Evolutionary conservation across 2,888 invertebrate genomes (phyloP), one percentile per base, ranked within the genome.

Genomic region (Hypselothyrea guttata): DNA sequence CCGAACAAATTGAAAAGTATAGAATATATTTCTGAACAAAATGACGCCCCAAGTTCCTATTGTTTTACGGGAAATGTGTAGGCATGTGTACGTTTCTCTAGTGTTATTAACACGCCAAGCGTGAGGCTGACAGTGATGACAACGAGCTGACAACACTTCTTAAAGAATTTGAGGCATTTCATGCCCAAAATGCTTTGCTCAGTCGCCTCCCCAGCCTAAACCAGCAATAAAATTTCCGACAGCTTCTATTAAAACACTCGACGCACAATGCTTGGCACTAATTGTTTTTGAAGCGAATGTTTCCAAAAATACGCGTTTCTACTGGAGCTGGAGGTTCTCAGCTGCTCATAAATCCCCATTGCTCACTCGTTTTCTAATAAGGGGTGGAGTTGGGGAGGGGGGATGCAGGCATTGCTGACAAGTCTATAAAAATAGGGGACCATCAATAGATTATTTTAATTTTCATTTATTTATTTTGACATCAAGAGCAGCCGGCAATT

Each of bases 381-480:
- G 22, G 22, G 5, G 5, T 22, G 22, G 22, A 5, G 5, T 4
- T 22, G 22, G 22, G 22, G 5, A 5, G 5, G 2, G 22, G 22
- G 5, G 22, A 22, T 22, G 22, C 3, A 7, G 4, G n/a, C 52
- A 30, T 22, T 34, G 45, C 49, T 11, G 52, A 38, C 33, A 41
- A 62, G 73, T 61, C 53, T 28, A 71, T 58, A 66, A 57, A 66
- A 69, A 56, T 49, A 54, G 52, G 49, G 46, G 58, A 35, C 52
- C 76, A 76, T 70, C 74, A 82, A 81, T 84, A 72, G 59, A 72
- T 78, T 84, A 62, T 67, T 75, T 81, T 71, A 77, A 73, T 84
- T 82, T 78, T 55, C 79, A 70, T 74, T 83, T 84, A 86, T 84
- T 82, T 84, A 79, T 84, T 84, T 84, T 84, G 86, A 86, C 85